Base-by-base conservation (phyloP, 2,797 vertebrate genomes). In the Phylloscopus collybita region DNA sequence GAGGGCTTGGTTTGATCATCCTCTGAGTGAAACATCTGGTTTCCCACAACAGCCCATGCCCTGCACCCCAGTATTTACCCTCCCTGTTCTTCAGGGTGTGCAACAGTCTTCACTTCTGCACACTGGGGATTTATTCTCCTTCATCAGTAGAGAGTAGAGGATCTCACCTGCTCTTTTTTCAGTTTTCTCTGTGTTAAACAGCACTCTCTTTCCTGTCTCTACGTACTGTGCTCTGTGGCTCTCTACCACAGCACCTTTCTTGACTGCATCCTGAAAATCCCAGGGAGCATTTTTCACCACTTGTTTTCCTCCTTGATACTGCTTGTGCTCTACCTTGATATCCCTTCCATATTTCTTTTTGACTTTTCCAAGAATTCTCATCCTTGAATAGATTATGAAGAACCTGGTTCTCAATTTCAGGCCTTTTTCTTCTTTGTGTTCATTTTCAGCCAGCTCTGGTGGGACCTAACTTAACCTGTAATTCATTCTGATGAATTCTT, bases 21-120 rank as follows among this genome's bases (percentile, higher is more conserved):
- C 16, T 70, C 75, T 5, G 13, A 20, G 32, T 14, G 17, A 54
- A 82, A 80, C 0, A 0, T 12, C 34, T 76, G 22, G 3, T 69
- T 83, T 20, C 17, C 8, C 22, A 49, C 9, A 59, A n/a, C 20
- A 59, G 18, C 10, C 25, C 32, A 45, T 4, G 4, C 14, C 7
- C 44, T 1, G 10, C 21, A 67, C 4, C 17, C 8, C 57, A 49
- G 11, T 8, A 50, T 44, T 49, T 73, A 23, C 5, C 4, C 3
- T 20, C 10, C 29, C 17, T 47, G 22, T 19, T 53, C 17, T 56
- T 69, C 50, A 44, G 57, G 26, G 11, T 71, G 27, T 54, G 21
- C 57, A 80, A 16, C 38, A 29, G 13, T 51, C 49, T 62, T 73
- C 27, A 34, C 1, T 57, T 65, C 27, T 74, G 45, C 20, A 20